phyloP scores from a whole-genome alignment of 2,888 invertebrate species.

The Augochlorella aurata region DNA sequence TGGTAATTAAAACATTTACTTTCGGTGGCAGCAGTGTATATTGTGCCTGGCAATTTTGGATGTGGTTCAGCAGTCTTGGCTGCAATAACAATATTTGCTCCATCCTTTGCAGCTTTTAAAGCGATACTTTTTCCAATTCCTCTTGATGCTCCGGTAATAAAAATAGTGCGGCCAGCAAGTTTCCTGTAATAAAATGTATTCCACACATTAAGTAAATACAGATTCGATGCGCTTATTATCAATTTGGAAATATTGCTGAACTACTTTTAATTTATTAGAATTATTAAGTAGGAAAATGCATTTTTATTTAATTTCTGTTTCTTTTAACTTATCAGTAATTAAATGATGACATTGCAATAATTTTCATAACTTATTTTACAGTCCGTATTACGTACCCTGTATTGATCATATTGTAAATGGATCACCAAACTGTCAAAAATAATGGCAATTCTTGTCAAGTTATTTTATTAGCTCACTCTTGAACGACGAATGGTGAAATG shows the following conservation, averaged over 20 bases:
- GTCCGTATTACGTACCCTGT: constrained; percentile 55
- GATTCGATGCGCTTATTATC: background rate
- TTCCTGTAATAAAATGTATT: constrained; percentile 82
- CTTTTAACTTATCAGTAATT: background rate
- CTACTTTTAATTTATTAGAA: background rate
- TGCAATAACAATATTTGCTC: constrained; percentile 94
- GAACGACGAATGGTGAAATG: background rate
- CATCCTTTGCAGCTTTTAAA: constrained; percentile 94
- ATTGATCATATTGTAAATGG: constrained; percentile 56
- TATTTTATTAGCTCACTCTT: background rate
- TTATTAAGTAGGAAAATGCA: background rate
- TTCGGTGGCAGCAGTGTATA: constrained; percentile 95
- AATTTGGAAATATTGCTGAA: background rate
- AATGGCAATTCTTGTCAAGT: background rate
- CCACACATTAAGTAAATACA: background rate
- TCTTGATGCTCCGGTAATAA: constrained; percentile 97
- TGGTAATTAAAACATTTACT: constrained; percentile 83
- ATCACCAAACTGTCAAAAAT: constrained; percentile 6
- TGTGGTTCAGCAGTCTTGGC: constrained; percentile 96
- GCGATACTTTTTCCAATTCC: constrained; percentile 98
- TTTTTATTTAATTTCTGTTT: background rate
- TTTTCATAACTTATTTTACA: background rate
- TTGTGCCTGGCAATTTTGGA: constrained; percentile 95
- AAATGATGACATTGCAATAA: background rate
- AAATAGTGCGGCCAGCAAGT: constrained; percentile 94